These are phyloP conservation scores for Theropithecus gelada DNA, from an alignment of 2,113 vertebrate genomes.

Conservation along the genomic window DNA sequence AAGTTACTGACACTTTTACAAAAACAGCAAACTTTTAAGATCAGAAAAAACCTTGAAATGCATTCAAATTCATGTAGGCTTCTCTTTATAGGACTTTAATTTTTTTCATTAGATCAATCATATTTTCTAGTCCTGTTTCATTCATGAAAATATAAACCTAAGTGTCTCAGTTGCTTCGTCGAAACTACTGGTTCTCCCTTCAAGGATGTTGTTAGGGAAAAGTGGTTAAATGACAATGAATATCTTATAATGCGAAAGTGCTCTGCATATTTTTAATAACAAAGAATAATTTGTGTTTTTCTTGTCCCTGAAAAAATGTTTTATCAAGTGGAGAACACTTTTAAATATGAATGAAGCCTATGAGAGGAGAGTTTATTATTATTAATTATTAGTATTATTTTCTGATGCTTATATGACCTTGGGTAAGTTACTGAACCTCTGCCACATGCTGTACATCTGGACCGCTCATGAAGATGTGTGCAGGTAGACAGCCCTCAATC, in stretches of 20 bases:
- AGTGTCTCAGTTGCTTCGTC: background rate
- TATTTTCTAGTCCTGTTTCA: background rate
- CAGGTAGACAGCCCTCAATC: background rate
- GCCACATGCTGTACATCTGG: background rate
- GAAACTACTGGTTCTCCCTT: constrained; percentile 2
- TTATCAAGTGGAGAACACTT: background rate
- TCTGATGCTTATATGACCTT: background rate
- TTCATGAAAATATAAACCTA: constrained; percentile 16
- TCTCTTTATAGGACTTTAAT: constrained; percentile 20
- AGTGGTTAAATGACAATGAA: constrained; percentile 12
- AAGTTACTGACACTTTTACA: constrained; percentile 32
- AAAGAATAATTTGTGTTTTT: constrained; percentile 5
- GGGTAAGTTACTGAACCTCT: background rate
- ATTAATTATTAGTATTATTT: background rate
- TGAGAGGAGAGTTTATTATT: background rate
- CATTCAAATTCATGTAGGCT: constrained; percentile 23
- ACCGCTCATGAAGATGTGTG: background rate
- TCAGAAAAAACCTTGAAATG: constrained; percentile 39
- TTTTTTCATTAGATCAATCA: constrained; percentile 17
- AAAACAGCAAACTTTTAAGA: constrained; percentile 27
- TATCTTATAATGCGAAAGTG: constrained; percentile 24
- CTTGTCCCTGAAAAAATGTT: background rate
- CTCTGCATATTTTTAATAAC: constrained; percentile 14
- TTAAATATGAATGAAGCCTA: background rate
- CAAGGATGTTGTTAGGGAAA: background rate